These are phyloP conservation scores for Phaenicophaeus curvirostris DNA, from an alignment of 2,797 vertebrate genomes.

Conservation along the genomic window DNA sequence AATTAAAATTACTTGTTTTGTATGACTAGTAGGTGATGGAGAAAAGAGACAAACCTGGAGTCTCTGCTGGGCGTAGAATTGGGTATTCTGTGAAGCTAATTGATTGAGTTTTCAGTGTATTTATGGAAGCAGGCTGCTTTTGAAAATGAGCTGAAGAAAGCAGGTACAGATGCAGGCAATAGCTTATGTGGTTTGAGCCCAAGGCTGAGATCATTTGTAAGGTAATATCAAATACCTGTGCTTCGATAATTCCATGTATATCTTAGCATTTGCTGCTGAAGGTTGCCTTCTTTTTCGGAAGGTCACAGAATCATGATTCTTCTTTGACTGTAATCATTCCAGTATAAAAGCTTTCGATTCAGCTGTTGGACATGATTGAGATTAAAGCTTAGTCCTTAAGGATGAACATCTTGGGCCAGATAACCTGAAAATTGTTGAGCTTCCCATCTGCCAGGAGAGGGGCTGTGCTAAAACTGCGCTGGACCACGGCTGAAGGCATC, in stretches of 20 bases:
- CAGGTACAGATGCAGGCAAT: neutral
- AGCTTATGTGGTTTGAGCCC: neutral
- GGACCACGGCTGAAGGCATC: accelerated
- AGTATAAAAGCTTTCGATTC: neutral
- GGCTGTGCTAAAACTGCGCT: neutral
- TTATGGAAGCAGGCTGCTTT: neutral
- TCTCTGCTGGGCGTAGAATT: neutral
- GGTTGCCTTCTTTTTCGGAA: neutral
- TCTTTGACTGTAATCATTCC: neutral
- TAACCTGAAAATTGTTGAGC: neutral
- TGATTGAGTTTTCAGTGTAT: accelerated
- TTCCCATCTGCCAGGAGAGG: neutral
- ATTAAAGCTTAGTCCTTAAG: neutral
- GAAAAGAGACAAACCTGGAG: neutral
- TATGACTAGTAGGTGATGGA: neutral
- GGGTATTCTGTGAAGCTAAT: neutral
- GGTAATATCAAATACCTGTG: neutral
- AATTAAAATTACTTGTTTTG: neutral
- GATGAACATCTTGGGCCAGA: neutral
- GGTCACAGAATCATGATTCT: neutral
- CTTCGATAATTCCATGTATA: neutral
- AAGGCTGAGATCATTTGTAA: neutral
- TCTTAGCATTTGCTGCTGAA: neutral
- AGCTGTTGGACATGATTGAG: neutral
- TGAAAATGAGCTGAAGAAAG: neutral